Evolutionary conservation across 2,797 vertebrate species (phyloP).

Genomic region (Tiaroga cobitis): DNA sequence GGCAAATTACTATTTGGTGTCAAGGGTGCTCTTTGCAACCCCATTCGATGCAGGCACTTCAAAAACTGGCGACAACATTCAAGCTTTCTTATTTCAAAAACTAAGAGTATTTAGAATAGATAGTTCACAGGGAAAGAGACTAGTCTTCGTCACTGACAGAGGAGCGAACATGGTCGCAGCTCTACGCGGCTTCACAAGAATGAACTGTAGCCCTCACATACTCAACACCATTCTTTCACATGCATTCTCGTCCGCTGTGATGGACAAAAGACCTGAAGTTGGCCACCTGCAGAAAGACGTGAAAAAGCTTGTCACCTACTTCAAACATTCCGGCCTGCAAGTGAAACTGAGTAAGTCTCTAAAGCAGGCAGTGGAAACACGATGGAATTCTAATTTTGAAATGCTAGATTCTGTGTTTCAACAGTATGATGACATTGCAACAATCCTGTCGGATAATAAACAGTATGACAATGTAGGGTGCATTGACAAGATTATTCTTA

Average conservation of each 20-base stretch:
- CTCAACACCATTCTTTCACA: constrained; percentile 30
- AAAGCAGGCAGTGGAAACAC: too few relatives aligned
- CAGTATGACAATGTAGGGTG: too few relatives aligned
- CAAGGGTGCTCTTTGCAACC: constrained; percentile 33
- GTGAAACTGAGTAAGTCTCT: too few relatives aligned
- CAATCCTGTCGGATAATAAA: too few relatives aligned
- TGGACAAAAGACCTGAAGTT: constrained; percentile 4
- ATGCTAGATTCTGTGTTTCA: too few relatives aligned
- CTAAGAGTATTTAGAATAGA: neutral
- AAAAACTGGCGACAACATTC: constrained; percentile 32
- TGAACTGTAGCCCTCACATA: constrained; percentile 21
- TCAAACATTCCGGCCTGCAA: constrained; percentile 31
- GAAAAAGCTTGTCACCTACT: constrained; percentile 41
- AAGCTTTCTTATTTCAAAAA: constrained; percentile 33
- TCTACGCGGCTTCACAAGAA: constrained; percentile 14
- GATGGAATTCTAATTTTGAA: too few relatives aligned
- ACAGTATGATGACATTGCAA: too few relatives aligned
- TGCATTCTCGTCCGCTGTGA: neutral
- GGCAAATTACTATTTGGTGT: constrained; percentile 10
- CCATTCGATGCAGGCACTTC: constrained; percentile 12
- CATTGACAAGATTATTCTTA: too few relatives aligned
- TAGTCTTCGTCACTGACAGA: constrained; percentile 24
- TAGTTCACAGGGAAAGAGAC: constrained; percentile 11
- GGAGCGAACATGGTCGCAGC: constrained; percentile 36
- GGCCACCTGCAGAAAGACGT: constrained; percentile 11